phyloP scores from a whole-genome alignment of 2,888 invertebrate species.

The Baccha elongata region DNA sequence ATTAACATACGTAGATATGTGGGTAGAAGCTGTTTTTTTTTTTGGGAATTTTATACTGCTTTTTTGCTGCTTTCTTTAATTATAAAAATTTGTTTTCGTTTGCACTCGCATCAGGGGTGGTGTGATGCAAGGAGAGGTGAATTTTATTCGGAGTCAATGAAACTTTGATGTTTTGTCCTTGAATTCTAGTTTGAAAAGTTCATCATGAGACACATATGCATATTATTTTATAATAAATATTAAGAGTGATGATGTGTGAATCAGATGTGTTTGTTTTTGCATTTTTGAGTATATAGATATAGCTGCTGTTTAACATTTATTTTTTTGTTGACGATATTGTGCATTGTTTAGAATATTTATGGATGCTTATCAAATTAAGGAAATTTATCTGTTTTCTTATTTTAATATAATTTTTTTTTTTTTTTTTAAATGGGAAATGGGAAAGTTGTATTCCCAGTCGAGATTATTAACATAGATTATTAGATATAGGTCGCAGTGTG shows the following conservation, averaged over 20 bases:
- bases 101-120: constrained; percentile 59
- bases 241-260: constrained; percentile 48
- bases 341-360: constrained; percentile 46
- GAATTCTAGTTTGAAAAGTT: constrained; percentile 73
- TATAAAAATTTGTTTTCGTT: constrained; percentile 61
- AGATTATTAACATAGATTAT: too few relatives aligned
- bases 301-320: not conserved
- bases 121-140: constrained; percentile 44
- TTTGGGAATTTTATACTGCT: constrained; percentile 31
- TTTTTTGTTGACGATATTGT: constrained; percentile 14
- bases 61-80: constrained; percentile 54
- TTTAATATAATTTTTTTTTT: too few relatives aligned
- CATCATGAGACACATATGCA: constrained; percentile 44
- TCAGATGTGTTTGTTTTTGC: constrained; percentile 42
- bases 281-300: constrained; percentile 7
- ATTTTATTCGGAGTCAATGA: constrained; percentile 68
- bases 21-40: constrained; percentile 51
- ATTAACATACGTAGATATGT: constrained; percentile 55
- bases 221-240: not conserved
- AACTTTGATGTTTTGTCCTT: constrained; percentile 73
- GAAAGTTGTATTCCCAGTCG: too few relatives aligned
- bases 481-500: too few relatives aligned
- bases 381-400: constrained; percentile 8
- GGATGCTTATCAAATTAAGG: constrained; percentile 37
- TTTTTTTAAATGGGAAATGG: too few relatives aligned